These are phyloP conservation scores for Anastrepha ludens DNA, from an alignment of 1,140 invertebrate genomes.

Conservation along the genomic window DNA sequence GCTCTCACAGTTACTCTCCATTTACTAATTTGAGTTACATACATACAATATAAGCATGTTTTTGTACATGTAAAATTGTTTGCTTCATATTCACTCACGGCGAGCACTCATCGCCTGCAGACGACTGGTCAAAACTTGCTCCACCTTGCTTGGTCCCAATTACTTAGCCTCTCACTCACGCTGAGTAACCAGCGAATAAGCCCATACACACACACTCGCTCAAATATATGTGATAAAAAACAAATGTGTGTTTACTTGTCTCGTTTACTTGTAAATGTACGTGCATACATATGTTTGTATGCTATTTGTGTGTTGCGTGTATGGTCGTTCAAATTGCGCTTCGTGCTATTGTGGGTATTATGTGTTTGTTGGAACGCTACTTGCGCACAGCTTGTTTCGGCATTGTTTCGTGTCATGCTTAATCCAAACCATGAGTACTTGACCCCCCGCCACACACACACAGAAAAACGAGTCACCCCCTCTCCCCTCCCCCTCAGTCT, in stretches of 20 bases:
- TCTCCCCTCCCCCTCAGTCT: conserved; percentile 57
- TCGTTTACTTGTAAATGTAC: no score
- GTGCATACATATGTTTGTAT: background rate
- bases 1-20: conserved; percentile 40
- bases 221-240: background rate
- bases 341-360: background rate
- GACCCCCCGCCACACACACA: conserved; percentile 5
- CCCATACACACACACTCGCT: background rate
- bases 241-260: no score
- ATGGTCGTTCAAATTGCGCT: background rate
- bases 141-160: conserved; percentile 50
- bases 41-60: background rate
- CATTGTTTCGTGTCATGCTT: conserved; percentile 50
- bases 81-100: background rate
- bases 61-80: background rate
- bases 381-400: conserved; percentile 48
- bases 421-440: conserved; percentile 54
- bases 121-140: conserved; percentile 39
- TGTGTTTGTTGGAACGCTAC: conserved; percentile 23
- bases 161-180: conserved; percentile 49
- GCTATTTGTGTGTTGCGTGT: background rate
- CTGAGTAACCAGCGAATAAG: background rate
- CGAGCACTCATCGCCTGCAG: background rate
- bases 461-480: conserved; percentile 60
- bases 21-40: background rate